Evolutionary conservation across 2,797 vertebrate genomes (phyloP).

Genomic region (Tachyglossus aculeatus): DNA sequence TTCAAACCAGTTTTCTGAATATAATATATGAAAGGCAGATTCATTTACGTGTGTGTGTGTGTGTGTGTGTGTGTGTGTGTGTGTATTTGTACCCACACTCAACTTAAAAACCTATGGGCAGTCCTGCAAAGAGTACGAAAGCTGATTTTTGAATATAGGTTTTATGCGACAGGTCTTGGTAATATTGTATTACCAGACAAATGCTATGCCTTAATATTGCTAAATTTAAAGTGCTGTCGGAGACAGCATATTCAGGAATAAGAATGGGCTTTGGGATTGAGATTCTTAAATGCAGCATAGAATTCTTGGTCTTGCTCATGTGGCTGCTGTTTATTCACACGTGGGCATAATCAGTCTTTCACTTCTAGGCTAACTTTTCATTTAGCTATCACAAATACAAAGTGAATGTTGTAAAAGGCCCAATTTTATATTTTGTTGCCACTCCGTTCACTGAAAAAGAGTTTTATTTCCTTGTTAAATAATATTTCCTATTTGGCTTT

Average conservation of each 20-base stretch:
- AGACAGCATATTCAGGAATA: no score
- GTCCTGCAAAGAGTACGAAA: no score
- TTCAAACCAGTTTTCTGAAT: neutral
- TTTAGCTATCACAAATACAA: neutral
- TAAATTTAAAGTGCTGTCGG: no score
- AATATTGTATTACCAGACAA: no score
- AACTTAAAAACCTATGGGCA: no score
- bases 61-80: no score
- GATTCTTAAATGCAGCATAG: neutral
- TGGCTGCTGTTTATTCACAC: neutral
- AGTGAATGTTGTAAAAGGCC: neutral
- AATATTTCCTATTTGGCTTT: slow-evolving; percentile 9
- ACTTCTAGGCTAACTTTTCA: neutral
- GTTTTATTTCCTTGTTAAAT: neutral
- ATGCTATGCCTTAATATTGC: no score
- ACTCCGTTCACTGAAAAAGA: neutral
- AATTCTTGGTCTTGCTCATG: neutral
- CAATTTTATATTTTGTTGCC: neutral
- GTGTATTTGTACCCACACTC: no score
- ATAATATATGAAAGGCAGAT: neutral
- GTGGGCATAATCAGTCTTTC: slow-evolving; percentile 1
- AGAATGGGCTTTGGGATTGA: no score
- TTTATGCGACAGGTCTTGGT: no score
- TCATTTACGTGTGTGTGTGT: no score
- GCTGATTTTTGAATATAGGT: no score